A percentile compares a stretch with the other conserved stretches of the same genome.
Evolutionary conservation across 2,113 vertebrate species (phyloP).

Genomic region (Trogon melanurus): DNA sequence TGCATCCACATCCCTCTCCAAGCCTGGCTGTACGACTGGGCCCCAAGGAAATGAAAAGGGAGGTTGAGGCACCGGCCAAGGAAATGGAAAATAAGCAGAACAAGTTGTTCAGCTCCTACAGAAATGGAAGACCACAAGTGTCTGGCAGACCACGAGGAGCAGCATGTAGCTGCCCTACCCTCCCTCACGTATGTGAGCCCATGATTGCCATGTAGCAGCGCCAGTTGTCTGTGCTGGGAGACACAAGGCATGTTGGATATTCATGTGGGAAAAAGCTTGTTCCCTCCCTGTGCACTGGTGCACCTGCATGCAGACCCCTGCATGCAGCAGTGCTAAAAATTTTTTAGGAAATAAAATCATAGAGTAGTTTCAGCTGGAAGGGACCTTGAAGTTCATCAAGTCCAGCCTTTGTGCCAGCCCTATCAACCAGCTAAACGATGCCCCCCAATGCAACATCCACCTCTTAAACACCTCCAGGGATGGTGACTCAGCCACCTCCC

Average conservation of each 20-base stretch:
- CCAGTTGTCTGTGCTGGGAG: not conserved
- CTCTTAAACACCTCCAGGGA: too few species aligned
- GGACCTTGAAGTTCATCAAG: too few species aligned
- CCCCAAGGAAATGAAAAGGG: not conserved
- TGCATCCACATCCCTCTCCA: not conserved
- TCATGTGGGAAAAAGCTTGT: not conserved
- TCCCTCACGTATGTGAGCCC: not conserved
- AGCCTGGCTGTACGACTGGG: not conserved
- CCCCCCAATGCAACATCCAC: too few species aligned
- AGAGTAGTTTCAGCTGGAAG: not conserved
- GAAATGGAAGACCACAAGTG: not conserved
- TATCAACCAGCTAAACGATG: too few species aligned
- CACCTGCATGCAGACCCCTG: not conserved
- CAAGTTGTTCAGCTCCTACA: fast-evolving
- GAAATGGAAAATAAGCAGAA: not conserved
- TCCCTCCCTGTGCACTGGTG: not conserved
- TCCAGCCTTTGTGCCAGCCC: too few species aligned
- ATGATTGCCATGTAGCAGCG: not conserved
- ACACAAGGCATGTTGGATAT: fast-evolving
- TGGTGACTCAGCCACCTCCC: too few species aligned
- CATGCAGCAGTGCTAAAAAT: not conserved
- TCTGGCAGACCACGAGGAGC: not conserved
- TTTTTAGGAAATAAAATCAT: not conserved
- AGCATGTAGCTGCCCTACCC: not conserved
- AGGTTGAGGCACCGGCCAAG: not conserved